These are phyloP conservation scores for Leptonema lineaticorne DNA, from an alignment of 1,140 invertebrate species.

Conservation along the genomic window DNA sequence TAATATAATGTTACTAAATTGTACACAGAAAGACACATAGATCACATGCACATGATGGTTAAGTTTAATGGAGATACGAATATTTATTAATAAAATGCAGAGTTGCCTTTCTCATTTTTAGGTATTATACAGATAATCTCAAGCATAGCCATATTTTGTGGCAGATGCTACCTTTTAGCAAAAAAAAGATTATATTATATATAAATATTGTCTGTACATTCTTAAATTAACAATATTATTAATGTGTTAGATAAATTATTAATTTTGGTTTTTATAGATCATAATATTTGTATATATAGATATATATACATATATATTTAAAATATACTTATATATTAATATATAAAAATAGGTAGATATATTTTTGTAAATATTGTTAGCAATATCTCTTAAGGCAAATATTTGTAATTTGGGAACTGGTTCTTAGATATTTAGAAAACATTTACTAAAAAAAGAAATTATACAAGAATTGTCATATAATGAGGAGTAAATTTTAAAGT, in stretches of 20 bases:
- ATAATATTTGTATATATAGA: conserved; percentile 29
- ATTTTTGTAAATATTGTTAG: conserved; percentile 43
- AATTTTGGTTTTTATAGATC: conserved; percentile 21
- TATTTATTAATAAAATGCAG: conserved; percentile 26
- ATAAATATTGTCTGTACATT: no score
- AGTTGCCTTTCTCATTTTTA: conserved; percentile 31
- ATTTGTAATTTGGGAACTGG: conserved; percentile 39
- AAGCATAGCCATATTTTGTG: background rate
- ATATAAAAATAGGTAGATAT: conserved; percentile 38
- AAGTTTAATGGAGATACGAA: conserved; percentile 14
- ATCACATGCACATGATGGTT: conserved; percentile 7
- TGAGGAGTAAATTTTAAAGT: conserved; percentile 24
- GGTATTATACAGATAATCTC: conserved; percentile 24
- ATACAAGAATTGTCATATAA: conserved; percentile 13
- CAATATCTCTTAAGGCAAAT: conserved; percentile 34
- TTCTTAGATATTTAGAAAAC: conserved; percentile 41
- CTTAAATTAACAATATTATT: conserved; percentile 26
- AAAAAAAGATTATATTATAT: conserved; percentile 11
- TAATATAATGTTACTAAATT: no score
- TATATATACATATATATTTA: conserved; percentile 27
- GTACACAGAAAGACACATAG: conserved; percentile 6
- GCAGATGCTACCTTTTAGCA: conserved; percentile 2
- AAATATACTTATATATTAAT: background rate
- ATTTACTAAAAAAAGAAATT: conserved; percentile 34
- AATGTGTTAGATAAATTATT: conserved; percentile 41